Conservation (phyloP, 2,113 vertebrate genomes). For the Eulemur rufifrons region DNA sequence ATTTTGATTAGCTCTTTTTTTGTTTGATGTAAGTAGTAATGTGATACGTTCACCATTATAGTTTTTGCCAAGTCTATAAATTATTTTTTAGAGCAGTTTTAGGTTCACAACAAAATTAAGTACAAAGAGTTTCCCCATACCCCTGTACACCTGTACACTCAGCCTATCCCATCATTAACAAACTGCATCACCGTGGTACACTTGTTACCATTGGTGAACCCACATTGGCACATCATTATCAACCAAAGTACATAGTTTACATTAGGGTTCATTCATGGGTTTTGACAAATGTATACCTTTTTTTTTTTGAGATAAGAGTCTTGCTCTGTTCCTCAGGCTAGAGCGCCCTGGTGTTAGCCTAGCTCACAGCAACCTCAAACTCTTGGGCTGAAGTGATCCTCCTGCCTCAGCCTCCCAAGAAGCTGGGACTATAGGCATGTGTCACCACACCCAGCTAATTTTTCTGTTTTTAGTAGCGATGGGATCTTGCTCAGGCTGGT, state of each 20-base stretch:
- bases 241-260: background rate
- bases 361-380: no score
- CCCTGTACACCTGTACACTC: background rate
- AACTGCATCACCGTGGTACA: background rate
- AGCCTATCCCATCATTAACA: background rate
- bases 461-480: no score
- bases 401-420: no score
- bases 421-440: no score
- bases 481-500: no score
- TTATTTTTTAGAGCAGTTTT: slow-evolving; percentile 11
- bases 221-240: background rate
- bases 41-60: background rate
- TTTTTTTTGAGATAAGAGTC: no score
- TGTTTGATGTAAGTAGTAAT: background rate
- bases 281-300: background rate
- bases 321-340: no score
- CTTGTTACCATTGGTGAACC: background rate
- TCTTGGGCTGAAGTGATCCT: no score
- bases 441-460: no score
- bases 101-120: background rate
- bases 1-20: background rate
- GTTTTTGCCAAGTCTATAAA: background rate
- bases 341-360: no score
- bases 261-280: background rate
- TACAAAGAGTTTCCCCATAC: background rate